Conservation (phyloP, 2,113 vertebrate species). For the Phalacrocorax carbo region DNA sequence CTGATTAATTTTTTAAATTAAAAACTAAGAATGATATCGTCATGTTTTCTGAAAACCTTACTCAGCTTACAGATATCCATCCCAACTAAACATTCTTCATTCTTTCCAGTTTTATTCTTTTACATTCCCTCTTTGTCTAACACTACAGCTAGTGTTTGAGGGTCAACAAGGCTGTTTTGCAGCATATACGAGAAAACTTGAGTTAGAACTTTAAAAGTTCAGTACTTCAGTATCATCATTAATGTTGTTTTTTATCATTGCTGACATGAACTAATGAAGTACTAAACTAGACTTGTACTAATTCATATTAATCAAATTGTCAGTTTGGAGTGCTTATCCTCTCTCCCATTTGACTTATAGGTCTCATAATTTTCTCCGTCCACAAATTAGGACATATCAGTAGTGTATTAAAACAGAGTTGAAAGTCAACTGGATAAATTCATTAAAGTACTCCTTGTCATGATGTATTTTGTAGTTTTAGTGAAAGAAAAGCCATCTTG, state of each 20-base stretch:
- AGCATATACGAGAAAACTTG: background rate
- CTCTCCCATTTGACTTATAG: slow-evolving; percentile 38
- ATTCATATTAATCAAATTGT: slow-evolving; percentile 52
- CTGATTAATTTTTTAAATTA: background rate
- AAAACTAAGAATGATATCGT: background rate
- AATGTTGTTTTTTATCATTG: slow-evolving; percentile 26
- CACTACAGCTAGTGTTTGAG: background rate
- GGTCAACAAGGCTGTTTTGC: background rate
- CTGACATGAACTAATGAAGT: slow-evolving; percentile 55
- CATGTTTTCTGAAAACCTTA: background rate
- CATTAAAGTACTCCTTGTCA: background rate
- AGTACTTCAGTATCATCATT: background rate
- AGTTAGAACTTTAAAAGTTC: background rate
- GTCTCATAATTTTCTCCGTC: slow-evolving; percentile 25
- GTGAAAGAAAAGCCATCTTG: slow-evolving; percentile 4
- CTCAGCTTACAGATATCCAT: background rate
- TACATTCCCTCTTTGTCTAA: background rate
- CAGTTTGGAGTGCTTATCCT: slow-evolving; percentile 12
- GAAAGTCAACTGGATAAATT: slow-evolving; percentile 26
- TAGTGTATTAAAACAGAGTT: background rate
- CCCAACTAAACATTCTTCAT: background rate
- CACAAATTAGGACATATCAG: slow-evolving; percentile 42
- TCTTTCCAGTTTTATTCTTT: background rate
- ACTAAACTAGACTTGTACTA: background rate
- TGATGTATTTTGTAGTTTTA: background rate